Conservation (phyloP, 2,113 vertebrate species). For the Ciconia boyciana region DNA sequence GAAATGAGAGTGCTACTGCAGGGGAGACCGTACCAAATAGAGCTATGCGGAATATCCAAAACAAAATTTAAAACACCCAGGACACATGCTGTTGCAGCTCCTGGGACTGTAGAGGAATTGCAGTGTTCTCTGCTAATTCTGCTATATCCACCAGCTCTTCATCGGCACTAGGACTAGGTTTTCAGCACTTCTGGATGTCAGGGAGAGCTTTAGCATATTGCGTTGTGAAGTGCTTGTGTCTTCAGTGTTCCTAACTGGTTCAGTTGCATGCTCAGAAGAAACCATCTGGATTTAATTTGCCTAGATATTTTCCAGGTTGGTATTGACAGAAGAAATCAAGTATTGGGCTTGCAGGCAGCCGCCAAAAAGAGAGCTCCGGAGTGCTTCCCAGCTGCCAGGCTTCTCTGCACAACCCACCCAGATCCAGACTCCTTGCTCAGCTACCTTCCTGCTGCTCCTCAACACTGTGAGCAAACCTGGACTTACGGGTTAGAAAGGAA, state of each 20-base stretch:
- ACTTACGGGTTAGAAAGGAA: neutral
- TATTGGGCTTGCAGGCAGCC: neutral
- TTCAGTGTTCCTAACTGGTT: neutral
- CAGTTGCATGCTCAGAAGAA: neutral
- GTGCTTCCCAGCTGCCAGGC: neutral
- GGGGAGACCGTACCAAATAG: neutral
- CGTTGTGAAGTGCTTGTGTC: neutral
- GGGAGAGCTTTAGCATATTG: neutral
- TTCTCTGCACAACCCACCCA: neutral
- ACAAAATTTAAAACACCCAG: neutral
- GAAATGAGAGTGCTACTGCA: neutral
- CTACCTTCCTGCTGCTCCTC: neutral
- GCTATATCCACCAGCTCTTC: neutral
- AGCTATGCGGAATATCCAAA: neutral
- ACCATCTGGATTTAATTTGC: neutral
- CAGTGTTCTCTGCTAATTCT: neutral
- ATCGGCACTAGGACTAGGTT: neutral
- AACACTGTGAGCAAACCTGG: neutral
- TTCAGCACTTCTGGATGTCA: neutral
- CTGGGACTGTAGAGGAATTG: neutral
- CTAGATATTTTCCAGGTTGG: neutral
- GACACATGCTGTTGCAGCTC: neutral
- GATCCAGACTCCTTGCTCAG: neutral
- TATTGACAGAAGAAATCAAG: neutral
- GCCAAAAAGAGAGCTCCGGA: neutral